Evolutionary conservation across 2,888 invertebrate species (phyloP), one percentile per base, ranked within the genome.

Genomic region (Aphrophora alni): DNA sequence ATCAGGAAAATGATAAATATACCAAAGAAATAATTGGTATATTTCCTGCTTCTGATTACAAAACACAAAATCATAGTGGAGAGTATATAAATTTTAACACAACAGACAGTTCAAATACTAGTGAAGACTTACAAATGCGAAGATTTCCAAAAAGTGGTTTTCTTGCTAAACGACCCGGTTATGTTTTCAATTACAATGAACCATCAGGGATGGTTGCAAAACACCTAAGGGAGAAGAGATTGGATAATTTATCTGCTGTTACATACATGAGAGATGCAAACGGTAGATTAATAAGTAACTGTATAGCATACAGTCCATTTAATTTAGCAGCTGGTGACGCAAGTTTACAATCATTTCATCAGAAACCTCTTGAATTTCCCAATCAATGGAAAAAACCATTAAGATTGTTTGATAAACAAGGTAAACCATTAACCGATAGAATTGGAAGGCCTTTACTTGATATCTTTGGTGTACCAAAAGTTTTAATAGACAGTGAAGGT

Each of bases 401-500:
- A 14, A 69, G 81, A 72, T 69, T 83, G 14, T 83, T 82, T 69
- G 80, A 82, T n/a, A 78, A 78, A 73, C 44, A 44, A 59, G 78
- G 78, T 21, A 72, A 72, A 59, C 78, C 78, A n/a, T 24, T 78
- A 17, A 78, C 78, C 0, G 78, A 78, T 72, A 44, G 51, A 51
- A 25, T 72, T 17, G 82, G 82, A 4, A 38, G 81, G 68, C 83
- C 83, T 72, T 69, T 83, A 59, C 73, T 78, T 3, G 76, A 83
- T 73, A 82, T 80, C 10, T 27, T 75, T 10, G 83, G 83, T 3
- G 33, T 74, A 74, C 38, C 77, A 4, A 76, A 81, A 33, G 51
- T 72, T 28, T 28, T 79, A 12, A 78, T 80, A 27, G 80, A 80
- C 70, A 75, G 21, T 12, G 17, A 59, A 59, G 80, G 82, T 21